phyloP scores from a whole-genome alignment of 2,888 invertebrate genomes.

The Sussaba pulchella region DNA sequence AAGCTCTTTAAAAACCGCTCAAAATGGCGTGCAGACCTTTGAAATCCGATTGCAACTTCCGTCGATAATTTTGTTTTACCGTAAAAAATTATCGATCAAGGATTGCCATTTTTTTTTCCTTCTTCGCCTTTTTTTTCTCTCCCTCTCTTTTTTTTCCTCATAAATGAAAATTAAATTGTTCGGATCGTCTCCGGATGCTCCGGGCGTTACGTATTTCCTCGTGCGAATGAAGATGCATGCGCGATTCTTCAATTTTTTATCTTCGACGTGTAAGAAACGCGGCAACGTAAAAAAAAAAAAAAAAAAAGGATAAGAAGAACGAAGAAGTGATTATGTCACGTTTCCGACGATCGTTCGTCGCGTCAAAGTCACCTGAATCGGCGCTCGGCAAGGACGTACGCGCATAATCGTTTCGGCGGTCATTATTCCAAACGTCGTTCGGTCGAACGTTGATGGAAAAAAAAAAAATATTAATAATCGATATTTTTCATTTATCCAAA shows the following conservation, averaged over 20 bases:
- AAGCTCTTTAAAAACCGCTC: no score
- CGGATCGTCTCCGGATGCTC: not conserved
- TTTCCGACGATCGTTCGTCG: constrained; percentile 22
- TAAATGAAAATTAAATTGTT: no score
- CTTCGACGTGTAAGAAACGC: constrained; percentile 20
- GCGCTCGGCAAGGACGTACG: constrained; percentile 6
- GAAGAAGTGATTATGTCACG: constrained; percentile 14
- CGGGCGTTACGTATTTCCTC: constrained; percentile 8
- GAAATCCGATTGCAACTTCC: no score
- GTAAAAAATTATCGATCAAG: no score
- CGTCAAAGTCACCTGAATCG: constrained; percentile 22
- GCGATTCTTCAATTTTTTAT: constrained; percentile 47
- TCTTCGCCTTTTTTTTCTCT: no score
- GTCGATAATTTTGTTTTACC: no score
- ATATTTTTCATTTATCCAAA: no score
- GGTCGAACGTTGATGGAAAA: no score
- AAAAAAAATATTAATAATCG: no score
- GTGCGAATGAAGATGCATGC: not conserved
- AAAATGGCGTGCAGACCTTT: no score
- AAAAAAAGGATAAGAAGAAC: not conserved
- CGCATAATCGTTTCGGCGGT: constrained; percentile 14
- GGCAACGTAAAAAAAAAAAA: not conserved
- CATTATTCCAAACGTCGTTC: constrained; percentile 10
- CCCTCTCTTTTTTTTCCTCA: no score
- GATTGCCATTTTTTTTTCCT: no score